A percentile compares a stretch with the other conserved stretches of the same genome.
phyloP scores from a whole-genome alignment of 1,140 invertebrate genomes.

The Pygmarrhopalites habei region DNA sequence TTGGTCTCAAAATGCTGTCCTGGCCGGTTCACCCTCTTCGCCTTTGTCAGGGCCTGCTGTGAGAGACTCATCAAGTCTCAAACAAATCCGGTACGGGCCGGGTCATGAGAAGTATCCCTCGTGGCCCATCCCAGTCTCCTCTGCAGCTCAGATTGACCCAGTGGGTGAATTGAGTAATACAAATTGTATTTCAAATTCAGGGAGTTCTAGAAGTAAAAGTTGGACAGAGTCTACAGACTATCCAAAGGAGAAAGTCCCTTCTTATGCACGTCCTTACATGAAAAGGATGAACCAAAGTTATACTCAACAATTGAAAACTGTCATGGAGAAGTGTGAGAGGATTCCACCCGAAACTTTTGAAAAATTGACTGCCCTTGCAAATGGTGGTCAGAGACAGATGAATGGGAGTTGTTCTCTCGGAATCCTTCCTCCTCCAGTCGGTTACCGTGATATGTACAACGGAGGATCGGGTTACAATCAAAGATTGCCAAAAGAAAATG shows the following conservation, averaged over 20 bases:
- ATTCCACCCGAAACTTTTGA: slow-evolving; percentile 52
- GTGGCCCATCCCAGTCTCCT: slow-evolving; percentile 56
- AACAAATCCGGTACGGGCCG: slow-evolving; percentile 56
- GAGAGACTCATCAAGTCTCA: slow-evolving; percentile 61
- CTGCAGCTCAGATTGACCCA: slow-evolving; percentile 49
- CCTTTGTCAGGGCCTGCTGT: slow-evolving; percentile 49
- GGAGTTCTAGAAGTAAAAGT: slow-evolving; percentile 54
- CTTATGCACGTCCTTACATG: slow-evolving; percentile 60
- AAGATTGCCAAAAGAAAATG: slow-evolving; percentile 13
- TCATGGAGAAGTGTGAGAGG: slow-evolving; percentile 66
- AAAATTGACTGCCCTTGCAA: background rate
- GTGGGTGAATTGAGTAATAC: slow-evolving; percentile 36
- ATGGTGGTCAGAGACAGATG: background rate
- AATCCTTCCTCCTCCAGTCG: slow-evolving; percentile 32
- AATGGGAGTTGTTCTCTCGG: slow-evolving; percentile 3
- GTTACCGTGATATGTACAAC: slow-evolving; percentile 33
- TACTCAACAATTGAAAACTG: slow-evolving; percentile 63
- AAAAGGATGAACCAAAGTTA: slow-evolving; percentile 50
- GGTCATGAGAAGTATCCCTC: slow-evolving; percentile 74
- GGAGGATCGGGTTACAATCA: background rate
- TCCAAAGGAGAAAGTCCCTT: slow-evolving; percentile 59
- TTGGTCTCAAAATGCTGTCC: slow-evolving; percentile 10
- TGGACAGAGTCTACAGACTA: slow-evolving; percentile 69
- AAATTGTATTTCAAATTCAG: slow-evolving; percentile 21
- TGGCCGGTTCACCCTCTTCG: background rate